Conservation (phyloP, 2,888 invertebrate genomes). For the Pandemis cinnamomeana region DNA sequence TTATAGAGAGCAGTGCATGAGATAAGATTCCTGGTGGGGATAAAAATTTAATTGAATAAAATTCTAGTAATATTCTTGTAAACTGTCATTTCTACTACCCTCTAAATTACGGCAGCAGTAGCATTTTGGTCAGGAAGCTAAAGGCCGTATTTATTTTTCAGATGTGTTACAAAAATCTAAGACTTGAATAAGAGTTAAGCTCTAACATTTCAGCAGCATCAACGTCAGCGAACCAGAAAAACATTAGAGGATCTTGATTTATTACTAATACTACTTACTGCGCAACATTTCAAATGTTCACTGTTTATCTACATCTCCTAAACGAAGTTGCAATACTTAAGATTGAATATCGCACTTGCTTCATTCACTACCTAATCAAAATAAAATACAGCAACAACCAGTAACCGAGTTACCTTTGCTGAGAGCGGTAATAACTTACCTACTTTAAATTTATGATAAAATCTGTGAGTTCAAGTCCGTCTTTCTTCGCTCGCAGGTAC, state of each 20-base stretch:
- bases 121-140: too few species aligned
- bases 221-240: slow-evolving; percentile 6
- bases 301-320: slow-evolving; percentile 28
- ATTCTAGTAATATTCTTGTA: too few species aligned
- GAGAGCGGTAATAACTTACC: slow-evolving; percentile 34
- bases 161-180: too few species aligned
- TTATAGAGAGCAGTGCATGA: too few species aligned
- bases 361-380: slow-evolving; percentile 54
- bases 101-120: too few species aligned
- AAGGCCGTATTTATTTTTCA: too few species aligned
- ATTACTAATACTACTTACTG: neutral
- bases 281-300: slow-evolving; percentile 15
- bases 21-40: too few species aligned
- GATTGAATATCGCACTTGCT: slow-evolving; percentile 48
- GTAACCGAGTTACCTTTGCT: slow-evolving; percentile 39
- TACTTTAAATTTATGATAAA: slow-evolving; percentile 62
- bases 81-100: too few species aligned
- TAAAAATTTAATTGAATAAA: too few species aligned
- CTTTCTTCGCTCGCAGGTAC: slow-evolving; percentile 64
- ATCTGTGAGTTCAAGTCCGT: slow-evolving; percentile 62
- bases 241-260: slow-evolving; percentile 12
- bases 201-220: neutral
- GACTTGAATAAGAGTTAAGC: neutral
- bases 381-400: slow-evolving; percentile 62
- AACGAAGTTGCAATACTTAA: slow-evolving; percentile 26